Percentiles rank a stretch among this genome's conserved stretches.
These are phyloP conservation scores for Cataglyphis livida DNA, from an alignment of 2,888 invertebrate genomes.

Conservation along the genomic window DNA sequence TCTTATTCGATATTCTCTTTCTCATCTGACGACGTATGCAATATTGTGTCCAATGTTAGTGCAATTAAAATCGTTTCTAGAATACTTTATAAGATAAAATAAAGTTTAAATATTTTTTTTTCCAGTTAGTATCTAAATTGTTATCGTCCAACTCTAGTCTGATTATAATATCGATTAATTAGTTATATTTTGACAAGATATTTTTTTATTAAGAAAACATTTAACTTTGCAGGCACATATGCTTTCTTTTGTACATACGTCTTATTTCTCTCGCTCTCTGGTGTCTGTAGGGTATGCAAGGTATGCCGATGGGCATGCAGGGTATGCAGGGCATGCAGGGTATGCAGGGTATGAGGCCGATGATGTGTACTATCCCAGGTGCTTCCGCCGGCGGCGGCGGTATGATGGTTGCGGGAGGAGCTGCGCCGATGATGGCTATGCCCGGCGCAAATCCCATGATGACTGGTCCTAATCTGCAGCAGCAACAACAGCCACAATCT, in stretches of 20 bases:
- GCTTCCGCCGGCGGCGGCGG: constrained; percentile 76
- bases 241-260: constrained; percentile 47
- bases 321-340: constrained; percentile 79
- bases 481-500: constrained; percentile 72
- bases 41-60: constrained; percentile 8
- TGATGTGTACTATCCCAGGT: constrained; percentile 82
- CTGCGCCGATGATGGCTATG: constrained; percentile 81
- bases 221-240: constrained; percentile 42
- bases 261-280: constrained; percentile 65
- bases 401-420: constrained; percentile 79
- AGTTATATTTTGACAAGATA: background rate
- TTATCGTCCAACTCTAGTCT: background rate
- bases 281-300: constrained; percentile 81
- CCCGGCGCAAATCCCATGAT: constrained; percentile 78
- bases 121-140: background rate
- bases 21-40: background rate
- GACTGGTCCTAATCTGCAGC: constrained; percentile 76
- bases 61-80: background rate
- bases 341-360: constrained; percentile 82
- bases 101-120: background rate
- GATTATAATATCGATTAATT: background rate
- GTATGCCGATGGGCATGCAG: constrained; percentile 78
- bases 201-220: background rate
- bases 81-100: background rate
- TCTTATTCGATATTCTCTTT: background rate